Conservation (phyloP, 2,113 vertebrate genomes). For the Puntigrus tetrazona region DNA sequence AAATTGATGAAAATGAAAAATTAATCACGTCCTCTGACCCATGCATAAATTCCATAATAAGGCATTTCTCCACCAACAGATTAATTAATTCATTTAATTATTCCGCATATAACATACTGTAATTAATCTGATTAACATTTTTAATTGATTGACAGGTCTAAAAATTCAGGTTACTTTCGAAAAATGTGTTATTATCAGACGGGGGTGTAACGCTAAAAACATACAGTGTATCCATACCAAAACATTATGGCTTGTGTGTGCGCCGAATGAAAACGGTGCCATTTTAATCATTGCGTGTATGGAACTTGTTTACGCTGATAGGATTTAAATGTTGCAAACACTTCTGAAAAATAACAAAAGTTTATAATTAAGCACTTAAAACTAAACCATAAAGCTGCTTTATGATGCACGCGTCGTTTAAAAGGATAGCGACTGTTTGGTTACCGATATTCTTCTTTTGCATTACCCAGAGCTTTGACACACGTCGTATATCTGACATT, state of each 20-base stretch:
- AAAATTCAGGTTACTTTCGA: background rate
- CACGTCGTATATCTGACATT: too few species aligned
- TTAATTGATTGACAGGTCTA: background rate
- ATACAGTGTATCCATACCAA: too few species aligned
- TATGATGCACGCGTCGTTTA: background rate
- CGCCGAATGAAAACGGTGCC: too few species aligned
- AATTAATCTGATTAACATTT: background rate
- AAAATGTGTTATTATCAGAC: background rate
- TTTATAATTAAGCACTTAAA: background rate
- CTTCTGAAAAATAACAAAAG: background rate
- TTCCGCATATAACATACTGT: background rate
- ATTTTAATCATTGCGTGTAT: too few species aligned
- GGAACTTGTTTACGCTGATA: background rate
- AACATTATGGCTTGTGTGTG: background rate
- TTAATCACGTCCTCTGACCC: background rate
- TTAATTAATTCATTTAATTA: background rate
- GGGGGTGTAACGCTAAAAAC: background rate
- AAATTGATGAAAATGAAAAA: background rate
- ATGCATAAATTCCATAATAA: background rate
- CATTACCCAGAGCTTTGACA: too few species aligned
- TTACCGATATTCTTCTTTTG: too few species aligned
- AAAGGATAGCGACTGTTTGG: background rate
- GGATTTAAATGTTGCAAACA: background rate
- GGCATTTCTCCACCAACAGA: background rate
- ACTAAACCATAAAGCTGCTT: background rate